Conservation (phyloP, 2,888 invertebrate species). For the Epistrophe grossulariae region DNA sequence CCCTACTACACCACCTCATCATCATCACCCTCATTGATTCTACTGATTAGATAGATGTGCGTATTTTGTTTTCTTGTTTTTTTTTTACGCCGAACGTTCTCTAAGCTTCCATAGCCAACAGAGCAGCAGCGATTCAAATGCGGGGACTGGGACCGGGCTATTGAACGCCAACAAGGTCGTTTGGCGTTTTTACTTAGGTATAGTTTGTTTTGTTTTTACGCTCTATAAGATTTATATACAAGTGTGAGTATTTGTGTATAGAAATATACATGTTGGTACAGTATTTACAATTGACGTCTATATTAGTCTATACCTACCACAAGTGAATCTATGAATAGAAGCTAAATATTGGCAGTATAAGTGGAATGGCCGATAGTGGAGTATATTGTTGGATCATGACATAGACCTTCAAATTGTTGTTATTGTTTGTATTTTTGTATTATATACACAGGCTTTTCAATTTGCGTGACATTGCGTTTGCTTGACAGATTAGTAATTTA, state of each 20-base stretch:
- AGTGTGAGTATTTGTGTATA: constrained; percentile 5
- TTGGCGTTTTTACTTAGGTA: constrained; percentile 38
- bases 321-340: constrained; percentile 55
- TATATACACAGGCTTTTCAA: background rate
- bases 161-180: constrained; percentile 69
- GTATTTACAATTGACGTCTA: constrained; percentile 30
- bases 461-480: background rate
- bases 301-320: too few relatives aligned
- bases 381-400: constrained; percentile 53
- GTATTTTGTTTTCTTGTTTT: constrained; percentile 37
- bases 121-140: constrained; percentile 29
- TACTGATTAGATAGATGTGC: constrained; percentile 68
- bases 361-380: constrained; percentile 72
- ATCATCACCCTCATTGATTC: background rate
- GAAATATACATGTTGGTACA: background rate
- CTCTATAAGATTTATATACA: background rate
- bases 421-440: constrained; percentile 39
- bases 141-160: constrained; percentile 53
- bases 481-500: background rate
- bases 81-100: constrained; percentile 32
- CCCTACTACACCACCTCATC: background rate
- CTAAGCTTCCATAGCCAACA: constrained; percentile 54
- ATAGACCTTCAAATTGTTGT: constrained; percentile 72
- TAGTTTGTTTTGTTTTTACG: constrained; percentile 61
- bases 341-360: constrained; percentile 28